Conservation (phyloP, 2,888 invertebrate genomes). For the Pegoplata infirma region DNA sequence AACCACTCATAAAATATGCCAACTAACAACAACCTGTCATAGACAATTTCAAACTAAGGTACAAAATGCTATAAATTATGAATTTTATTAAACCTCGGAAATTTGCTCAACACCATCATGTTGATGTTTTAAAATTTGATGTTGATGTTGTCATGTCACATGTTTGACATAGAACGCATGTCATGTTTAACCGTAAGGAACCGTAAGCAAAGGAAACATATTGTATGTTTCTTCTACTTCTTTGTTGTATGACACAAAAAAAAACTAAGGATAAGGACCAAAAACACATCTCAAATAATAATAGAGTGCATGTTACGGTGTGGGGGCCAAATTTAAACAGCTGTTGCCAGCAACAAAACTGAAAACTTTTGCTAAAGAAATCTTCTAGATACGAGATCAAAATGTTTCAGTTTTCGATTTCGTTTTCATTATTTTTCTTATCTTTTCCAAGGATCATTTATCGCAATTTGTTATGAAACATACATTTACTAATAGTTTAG, state of each 20-base stretch:
- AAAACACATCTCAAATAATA: background rate
- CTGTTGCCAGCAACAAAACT: conserved; percentile 40
- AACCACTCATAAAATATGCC: background rate
- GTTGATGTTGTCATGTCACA: conserved; percentile 51
- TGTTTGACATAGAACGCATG: conserved; percentile 48
- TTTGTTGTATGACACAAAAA: background rate
- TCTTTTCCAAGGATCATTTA: conserved; percentile 50
- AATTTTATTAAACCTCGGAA: conserved; percentile 62
- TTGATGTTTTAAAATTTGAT: background rate
- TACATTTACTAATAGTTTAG: background rate
- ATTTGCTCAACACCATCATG: conserved; percentile 36
- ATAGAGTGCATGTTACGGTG: no score
- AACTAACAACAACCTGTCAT: conserved; percentile 27
- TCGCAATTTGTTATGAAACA: conserved; percentile 46
- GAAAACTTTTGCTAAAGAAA: conserved; percentile 53
- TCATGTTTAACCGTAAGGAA: conserved; percentile 18
- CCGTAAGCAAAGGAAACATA: conserved; percentile 27
- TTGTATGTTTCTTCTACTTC: conserved; percentile 8
- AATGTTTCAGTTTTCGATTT: conserved; percentile 1
- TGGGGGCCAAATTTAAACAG: conserved; percentile 33
- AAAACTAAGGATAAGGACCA: conserved; percentile 24
- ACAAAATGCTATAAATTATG: conserved; percentile 51
- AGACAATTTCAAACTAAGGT: conserved; percentile 13
- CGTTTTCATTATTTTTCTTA: conserved; percentile 15
- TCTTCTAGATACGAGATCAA: conserved; percentile 16